A percentile compares a stretch with the other conserved stretches of the same genome.
Evolutionary conservation across 2,797 vertebrate genomes (phyloP).

Genomic region (Esox lucius): DNA sequence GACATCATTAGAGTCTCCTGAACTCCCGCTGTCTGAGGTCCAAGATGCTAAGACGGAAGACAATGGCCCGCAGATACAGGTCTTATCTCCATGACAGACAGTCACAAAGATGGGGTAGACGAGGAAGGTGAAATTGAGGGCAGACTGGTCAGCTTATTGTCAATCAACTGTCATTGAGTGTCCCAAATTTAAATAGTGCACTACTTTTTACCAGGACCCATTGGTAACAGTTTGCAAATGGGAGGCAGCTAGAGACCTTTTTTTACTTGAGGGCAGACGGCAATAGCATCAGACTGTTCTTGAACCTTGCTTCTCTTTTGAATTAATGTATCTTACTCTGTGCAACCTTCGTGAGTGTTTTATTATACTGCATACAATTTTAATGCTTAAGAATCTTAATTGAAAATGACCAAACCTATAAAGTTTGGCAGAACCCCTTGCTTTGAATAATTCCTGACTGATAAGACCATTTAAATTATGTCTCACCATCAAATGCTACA

Average conservation of each 20-base stretch:
- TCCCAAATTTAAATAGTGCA: no score
- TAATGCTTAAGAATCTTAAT: not conserved
- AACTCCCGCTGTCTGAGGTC: not conserved
- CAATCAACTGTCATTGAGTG: not conserved
- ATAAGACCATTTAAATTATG: not conserved
- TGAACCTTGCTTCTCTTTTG: not conserved
- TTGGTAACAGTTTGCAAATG: no score
- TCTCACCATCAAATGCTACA: not conserved
- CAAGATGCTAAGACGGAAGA: conserved; percentile 7
- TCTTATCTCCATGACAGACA: not conserved
- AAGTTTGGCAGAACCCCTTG: not conserved
- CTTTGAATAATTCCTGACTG: not conserved
- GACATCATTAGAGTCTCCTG: not conserved
- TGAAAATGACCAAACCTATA: not conserved
- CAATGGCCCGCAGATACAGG: not conserved
- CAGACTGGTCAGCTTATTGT: not conserved
- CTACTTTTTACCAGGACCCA: no score
- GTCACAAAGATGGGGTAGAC: not conserved
- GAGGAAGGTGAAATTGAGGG: not conserved
- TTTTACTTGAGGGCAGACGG: no score
- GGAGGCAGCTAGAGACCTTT: no score
- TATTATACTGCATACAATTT: not conserved
- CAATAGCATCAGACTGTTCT: not conserved
- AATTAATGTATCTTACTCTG: not conserved
- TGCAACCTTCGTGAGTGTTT: not conserved